phyloP scores from a whole-genome alignment of 2,888 invertebrate genomes.

The Pristionchus exspectatus region DNA sequence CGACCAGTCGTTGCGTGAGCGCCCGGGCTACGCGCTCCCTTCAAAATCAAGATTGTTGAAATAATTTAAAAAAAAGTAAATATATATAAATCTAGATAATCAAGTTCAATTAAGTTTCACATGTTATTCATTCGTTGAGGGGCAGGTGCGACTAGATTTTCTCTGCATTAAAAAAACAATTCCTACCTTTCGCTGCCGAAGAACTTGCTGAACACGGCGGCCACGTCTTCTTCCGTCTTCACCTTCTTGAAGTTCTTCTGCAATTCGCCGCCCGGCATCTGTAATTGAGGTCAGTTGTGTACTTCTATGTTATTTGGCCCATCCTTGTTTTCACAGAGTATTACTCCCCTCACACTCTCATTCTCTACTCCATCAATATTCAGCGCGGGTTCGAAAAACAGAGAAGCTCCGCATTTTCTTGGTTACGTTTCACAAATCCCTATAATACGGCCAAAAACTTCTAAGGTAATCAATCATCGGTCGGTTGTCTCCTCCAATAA shows the following conservation, averaged over 20 bases:
- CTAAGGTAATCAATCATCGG: background rate
- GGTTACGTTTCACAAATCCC: no score
- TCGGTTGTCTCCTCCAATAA: conserved; percentile 28
- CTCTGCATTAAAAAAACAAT: background rate
- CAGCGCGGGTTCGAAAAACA: no score
- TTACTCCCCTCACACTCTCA: no score
- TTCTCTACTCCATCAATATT: no score
- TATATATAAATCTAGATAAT: background rate
- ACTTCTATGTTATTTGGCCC: background rate
- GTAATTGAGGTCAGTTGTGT: background rate
- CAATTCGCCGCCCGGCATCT: conserved; percentile 74
- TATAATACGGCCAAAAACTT: no score
- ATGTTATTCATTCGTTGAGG: background rate
- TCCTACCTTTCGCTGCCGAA: conserved; percentile 74
- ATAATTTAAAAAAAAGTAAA: background rate
- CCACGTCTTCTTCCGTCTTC: conserved; percentile 85
- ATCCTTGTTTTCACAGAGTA: background rate
- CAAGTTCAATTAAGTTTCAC: background rate
- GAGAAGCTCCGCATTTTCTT: no score
- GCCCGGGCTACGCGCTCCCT: conserved; percentile 82
- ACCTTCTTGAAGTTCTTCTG: conserved; percentile 90
- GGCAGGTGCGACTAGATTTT: background rate
- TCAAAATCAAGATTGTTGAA: background rate
- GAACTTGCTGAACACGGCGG: conserved; percentile 71
- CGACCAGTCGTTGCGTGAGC: conserved; percentile 86